phyloP scores from a whole-genome alignment of 2,888 invertebrate species.

The Acrobasis repandana region DNA sequence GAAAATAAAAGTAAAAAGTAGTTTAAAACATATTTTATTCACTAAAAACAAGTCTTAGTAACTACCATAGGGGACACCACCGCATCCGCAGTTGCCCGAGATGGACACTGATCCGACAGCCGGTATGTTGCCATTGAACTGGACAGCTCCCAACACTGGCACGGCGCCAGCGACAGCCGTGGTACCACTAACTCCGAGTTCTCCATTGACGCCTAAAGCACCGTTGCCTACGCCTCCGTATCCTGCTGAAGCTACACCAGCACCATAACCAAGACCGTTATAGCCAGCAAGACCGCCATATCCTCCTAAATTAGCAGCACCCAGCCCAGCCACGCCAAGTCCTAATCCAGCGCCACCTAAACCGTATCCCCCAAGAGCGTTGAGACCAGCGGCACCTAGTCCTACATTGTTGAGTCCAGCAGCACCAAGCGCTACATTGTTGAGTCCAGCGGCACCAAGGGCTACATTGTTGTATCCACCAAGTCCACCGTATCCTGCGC shows the following conservation, averaged over 20 bases:
- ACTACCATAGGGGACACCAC: conserved; percentile 10
- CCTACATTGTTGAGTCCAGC: not conserved
- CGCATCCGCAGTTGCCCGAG: conserved; percentile 32
- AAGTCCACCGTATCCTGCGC: not conserved
- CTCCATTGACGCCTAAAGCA: conserved; percentile 26
- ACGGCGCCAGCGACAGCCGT: conserved; percentile 35
- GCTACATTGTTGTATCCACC: not conserved
- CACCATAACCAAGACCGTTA: not conserved
- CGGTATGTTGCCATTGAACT: conserved; percentile 34
- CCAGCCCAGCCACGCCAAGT: not conserved
- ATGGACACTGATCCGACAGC: conserved; percentile 36
- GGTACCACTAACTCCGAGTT: conserved; percentile 31
- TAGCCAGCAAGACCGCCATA: not conserved
- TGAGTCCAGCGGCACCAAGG: not conserved
- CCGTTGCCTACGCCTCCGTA: conserved; percentile 24
- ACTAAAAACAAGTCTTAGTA: not conserved
- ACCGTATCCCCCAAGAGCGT: not conserved
- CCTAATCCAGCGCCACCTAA: not conserved
- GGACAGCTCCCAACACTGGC: conserved; percentile 35
- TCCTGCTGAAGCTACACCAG: not conserved
- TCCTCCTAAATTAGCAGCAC: not conserved
- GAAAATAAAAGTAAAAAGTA: too few species aligned
- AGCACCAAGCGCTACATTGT: not conserved
- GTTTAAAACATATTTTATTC: not conserved
- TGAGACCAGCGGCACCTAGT: not conserved